Conservation (phyloP, 1,140 invertebrate genomes). For the Heliconius hewitsoni region DNA sequence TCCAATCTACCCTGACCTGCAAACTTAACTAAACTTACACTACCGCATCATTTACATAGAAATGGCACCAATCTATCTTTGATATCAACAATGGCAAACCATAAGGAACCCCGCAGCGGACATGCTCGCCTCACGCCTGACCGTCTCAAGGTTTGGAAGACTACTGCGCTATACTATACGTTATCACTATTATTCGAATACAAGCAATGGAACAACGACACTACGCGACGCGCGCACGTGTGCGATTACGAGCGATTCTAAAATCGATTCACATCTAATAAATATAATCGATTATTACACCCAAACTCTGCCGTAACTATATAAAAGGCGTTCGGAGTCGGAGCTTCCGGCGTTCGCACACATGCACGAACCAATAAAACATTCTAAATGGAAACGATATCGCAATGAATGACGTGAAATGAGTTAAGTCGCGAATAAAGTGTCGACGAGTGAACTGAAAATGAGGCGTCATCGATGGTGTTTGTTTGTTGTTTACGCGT, state of each 20-base stretch:
- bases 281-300: not conserved
- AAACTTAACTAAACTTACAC: constrained; percentile 80
- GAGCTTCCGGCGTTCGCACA: not conserved
- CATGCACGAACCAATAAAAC: constrained; percentile 15
- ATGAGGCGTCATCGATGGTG: constrained; percentile 48
- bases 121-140: constrained; percentile 53
- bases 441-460: constrained; percentile 36
- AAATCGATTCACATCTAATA: constrained; percentile 10
- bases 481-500: constrained; percentile 64
- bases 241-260: constrained; percentile 10
- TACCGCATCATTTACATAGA: constrained; percentile 79
- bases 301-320: not conserved
- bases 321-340: constrained; percentile 5
- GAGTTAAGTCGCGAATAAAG: constrained; percentile 31
- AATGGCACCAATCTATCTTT: constrained; percentile 82
- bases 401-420: constrained; percentile 33
- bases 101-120: constrained; percentile 76
- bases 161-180: constrained; percentile 77
- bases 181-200: constrained; percentile 68
- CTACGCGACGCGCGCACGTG: constrained; percentile 1
- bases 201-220: constrained; percentile 44
- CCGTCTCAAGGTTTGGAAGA: constrained; percentile 78
- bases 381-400: constrained; percentile 49
- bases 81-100: constrained; percentile 81
- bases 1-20: constrained; percentile 79